Conservation (phyloP, 2,888 invertebrate species). For the Sarcophaga caerulescens region DNA sequence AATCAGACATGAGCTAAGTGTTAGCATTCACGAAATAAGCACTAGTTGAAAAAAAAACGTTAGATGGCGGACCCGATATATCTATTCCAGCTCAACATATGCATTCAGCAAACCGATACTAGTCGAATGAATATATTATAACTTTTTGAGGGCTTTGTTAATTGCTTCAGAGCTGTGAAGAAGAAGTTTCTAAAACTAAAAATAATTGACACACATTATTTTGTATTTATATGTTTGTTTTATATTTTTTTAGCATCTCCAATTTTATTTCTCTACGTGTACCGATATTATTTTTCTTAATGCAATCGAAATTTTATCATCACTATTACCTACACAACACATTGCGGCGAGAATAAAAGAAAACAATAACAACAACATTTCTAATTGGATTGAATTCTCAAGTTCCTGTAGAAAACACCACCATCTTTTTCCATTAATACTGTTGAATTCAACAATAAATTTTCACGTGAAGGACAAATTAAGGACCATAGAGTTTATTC, state of each 20-base stretch:
- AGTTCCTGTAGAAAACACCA: background rate
- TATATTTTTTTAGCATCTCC: background rate
- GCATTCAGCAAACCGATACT: no score
- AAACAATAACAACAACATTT: constrained; percentile 28
- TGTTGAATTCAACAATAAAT: background rate
- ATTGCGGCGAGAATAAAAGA: constrained; percentile 52
- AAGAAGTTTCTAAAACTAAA: no score
- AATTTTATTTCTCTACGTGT: background rate
- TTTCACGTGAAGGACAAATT: constrained; percentile 55
- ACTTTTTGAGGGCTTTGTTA: no score
- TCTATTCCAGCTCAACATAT: no score
- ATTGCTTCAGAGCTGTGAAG: no score
- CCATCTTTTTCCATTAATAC: background rate
- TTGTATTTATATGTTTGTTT: no score
- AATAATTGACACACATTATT: no score
- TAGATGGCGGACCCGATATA: no score
- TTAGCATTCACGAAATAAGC: no score
- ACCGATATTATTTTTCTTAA: background rate
- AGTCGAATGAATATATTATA: no score
- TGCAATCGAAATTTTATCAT: constrained; percentile 33
- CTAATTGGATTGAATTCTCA: constrained; percentile 46
- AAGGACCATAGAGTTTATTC: constrained; percentile 39
- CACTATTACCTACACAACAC: constrained; percentile 35
- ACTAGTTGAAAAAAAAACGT: no score
- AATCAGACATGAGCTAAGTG: no score